Evolutionary conservation across 2,797 vertebrate genomes (phyloP).

Genomic region (Hozukius guyotensis): DNA sequence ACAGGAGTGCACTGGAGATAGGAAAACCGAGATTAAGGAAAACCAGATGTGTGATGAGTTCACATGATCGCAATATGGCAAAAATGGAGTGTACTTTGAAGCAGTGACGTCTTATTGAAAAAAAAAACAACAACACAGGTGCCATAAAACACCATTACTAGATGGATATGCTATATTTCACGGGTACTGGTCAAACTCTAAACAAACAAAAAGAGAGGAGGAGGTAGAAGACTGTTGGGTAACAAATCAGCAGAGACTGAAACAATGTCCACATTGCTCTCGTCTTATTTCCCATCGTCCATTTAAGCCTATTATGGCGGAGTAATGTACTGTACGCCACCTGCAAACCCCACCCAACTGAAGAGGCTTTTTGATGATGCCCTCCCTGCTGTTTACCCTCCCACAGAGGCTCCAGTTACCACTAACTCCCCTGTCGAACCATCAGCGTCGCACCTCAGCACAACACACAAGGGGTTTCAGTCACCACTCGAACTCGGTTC

Average conservation of each 20-base stretch:
- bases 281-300: background rate
- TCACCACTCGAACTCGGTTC: slow-evolving; percentile 21
- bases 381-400: slow-evolving; percentile 43
- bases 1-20: slow-evolving; percentile 30
- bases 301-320: slow-evolving; percentile 27
- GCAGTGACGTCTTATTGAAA: slow-evolving; percentile 18
- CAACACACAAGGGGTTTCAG: slow-evolving; percentile 50
- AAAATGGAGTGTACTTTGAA: slow-evolving; percentile 32
- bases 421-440: slow-evolving; percentile 31
- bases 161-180: slow-evolving; percentile 42
- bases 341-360: slow-evolving; percentile 62
- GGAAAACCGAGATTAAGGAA: slow-evolving; percentile 48
- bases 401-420: slow-evolving; percentile 56
- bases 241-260: slow-evolving; percentile 40
- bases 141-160: slow-evolving; percentile 29
- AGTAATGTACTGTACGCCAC: slow-evolving; percentile 45
- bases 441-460: slow-evolving; percentile 46
- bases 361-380: slow-evolving; percentile 61
- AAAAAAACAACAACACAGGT: slow-evolving; percentile 34
- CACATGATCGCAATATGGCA: background rate
- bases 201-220: slow-evolving; percentile 27
- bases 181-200: slow-evolving; percentile 29
- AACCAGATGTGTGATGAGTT: slow-evolving; percentile 63
- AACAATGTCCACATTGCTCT: slow-evolving; percentile 45
- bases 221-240: background rate